Evolutionary conservation across 2,113 vertebrate species (phyloP), one percentile per base, ranked within the genome.

Genomic region (rat (Rattus norvegicus)): DNA sequence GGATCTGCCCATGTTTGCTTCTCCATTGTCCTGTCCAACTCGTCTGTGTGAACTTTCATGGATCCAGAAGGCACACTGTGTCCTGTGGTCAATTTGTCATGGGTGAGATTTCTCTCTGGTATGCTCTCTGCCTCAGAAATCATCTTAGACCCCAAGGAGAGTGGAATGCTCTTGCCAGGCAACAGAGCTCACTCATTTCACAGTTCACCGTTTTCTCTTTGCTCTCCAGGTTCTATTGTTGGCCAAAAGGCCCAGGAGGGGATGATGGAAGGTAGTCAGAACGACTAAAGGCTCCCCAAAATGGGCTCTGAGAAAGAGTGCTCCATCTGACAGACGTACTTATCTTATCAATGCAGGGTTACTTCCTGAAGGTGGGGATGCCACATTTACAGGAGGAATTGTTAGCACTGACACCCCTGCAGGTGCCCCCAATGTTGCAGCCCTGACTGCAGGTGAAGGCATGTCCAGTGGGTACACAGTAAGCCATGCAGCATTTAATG

Each of bases 191-290:
- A 39, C 22, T 7, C 54, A 24, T 56, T 28, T 95, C 36, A 28
- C 22, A 81, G 54, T 52, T 76, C 19, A 73, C 26, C 36, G 14
- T 92, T 92, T 56, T 36, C 65, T 80, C 76, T 97, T 96, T 95
- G 49, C 22, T 75, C 98, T 98, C 43, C 96, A 98, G 99, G 99
- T 95, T 95, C 97, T 56, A 95, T 93, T 52, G 56, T 96, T 79
- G 97, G 96, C 76, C 90, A 98, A 0, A 99, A 99, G 90, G 98
- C 98, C 72, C 99, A 99, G 0, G 99, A 99, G 20, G 99, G 99
- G 88, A 98, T 97, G 89, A 95, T 69, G 49, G 98, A 98, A 94
- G 98, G 98, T 11, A 97, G 92, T 90, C 65, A 88, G 70, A 17
- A 1, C 97, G 69, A 94, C 97, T 5, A 98, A 98, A 86, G 97